Percentiles rank a stretch among this genome's conserved stretches.
phyloP scores from a whole-genome alignment of 2,113 vertebrate genomes.

The Sapayoa aenigma region DNA sequence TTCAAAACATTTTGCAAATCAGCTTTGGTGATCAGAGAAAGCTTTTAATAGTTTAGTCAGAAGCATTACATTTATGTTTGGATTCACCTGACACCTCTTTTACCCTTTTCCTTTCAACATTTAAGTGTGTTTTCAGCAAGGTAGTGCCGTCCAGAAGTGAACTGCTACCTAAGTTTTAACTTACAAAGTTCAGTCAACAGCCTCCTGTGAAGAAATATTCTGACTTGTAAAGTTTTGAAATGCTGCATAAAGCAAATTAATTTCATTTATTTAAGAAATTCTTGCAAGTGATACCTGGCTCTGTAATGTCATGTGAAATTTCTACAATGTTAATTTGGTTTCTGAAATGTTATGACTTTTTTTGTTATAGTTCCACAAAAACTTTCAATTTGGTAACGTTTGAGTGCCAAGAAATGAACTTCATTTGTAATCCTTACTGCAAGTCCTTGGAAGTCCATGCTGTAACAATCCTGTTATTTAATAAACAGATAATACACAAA shows the following conservation, averaged over 20 bases:
- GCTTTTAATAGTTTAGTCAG: neutral
- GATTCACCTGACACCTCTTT: neutral
- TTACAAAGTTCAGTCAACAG: neutral
- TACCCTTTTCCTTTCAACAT: neutral
- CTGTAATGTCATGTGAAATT: neutral
- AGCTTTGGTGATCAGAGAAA: neutral
- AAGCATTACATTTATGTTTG: neutral
- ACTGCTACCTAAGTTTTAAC: neutral
- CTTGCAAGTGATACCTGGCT: constrained; percentile 4
- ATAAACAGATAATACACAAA: constrained; percentile 16
- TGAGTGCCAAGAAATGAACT: constrained; percentile 34
- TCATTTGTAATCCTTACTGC: constrained; percentile 8
- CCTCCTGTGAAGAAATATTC: neutral
- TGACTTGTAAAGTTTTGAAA: neutral
- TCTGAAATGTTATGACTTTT: neutral
- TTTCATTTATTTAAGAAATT: neutral
- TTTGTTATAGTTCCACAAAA: neutral
- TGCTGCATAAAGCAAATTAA: neutral
- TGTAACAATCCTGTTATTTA: constrained; percentile 42
- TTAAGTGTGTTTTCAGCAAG: neutral
- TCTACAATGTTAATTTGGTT: neutral
- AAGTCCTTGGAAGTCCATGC: neutral
- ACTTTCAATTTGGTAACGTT: neutral
- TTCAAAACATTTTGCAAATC: neutral
- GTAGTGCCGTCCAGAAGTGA: neutral